Evolutionary conservation across 2,113 vertebrate genomes (phyloP).

Genomic region (Seriola quinqueradiata): DNA sequence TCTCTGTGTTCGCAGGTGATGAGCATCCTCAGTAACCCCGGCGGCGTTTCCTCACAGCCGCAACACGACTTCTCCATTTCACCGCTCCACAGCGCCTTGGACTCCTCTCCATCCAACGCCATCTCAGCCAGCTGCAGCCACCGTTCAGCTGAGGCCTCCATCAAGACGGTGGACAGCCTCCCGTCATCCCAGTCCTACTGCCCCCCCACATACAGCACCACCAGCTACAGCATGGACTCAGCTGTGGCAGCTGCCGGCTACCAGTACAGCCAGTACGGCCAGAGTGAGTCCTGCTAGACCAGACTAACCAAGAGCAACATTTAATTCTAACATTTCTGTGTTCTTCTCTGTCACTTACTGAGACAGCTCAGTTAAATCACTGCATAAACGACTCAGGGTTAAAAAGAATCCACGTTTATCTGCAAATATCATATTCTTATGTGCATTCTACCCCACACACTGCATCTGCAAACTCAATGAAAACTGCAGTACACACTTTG

Average conservation of each 20-base stretch:
- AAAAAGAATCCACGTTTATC: no score
- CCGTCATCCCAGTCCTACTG: conserved; percentile 97
- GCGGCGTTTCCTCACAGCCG: conserved; percentile 88
- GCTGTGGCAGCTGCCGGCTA: conserved; percentile 91
- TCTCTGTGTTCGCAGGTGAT: conserved; percentile 88
- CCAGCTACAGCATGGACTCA: conserved; percentile 95
- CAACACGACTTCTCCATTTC: conserved; percentile 97
- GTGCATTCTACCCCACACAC: no score
- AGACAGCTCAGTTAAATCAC: no score
- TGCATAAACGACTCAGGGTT: no score
- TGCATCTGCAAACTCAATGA: no score
- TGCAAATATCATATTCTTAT: no score
- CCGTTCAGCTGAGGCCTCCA: conserved; percentile 87
- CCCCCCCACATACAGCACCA: conserved; percentile 95
- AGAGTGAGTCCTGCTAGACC: conserved; percentile 89
- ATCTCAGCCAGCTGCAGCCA: conserved; percentile 97
- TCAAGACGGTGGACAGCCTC: conserved; percentile 93
- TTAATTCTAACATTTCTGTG: neutral
- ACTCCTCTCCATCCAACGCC: conserved; percentile 85
- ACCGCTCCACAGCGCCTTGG: conserved; percentile 91
- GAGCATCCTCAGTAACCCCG: conserved; percentile 95
- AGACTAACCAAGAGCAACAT: neutral
- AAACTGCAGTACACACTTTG: no score
- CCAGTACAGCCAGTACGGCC: conserved; percentile 96
- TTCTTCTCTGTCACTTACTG: neutral